Base-by-base conservation (phyloP, 2,113 vertebrate species). In the Tiliqua scincoides region DNA sequence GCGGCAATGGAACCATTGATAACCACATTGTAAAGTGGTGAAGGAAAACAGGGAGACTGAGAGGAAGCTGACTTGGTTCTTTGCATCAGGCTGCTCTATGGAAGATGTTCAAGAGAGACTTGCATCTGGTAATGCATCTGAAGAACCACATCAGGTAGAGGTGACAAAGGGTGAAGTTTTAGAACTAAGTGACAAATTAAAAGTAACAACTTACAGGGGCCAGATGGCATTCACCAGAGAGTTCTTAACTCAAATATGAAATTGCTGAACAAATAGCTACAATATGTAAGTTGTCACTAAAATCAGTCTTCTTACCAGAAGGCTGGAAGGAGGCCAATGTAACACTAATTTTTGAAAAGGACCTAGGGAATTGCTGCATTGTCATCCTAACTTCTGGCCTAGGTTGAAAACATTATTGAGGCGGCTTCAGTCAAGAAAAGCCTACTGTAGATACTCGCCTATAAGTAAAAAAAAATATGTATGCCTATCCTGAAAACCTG, bases 271-370 rank as follows among this genome's bases (percentile, higher is more conserved):
- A 40, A 83, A 72, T 83, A 72, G 68, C 52, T 71, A 83, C 81
- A 83, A 83, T 83, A 83, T 83, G 81, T 61, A 83, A 61, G 81
- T 72, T 72, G 81, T 83, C 81, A 83, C 81, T 72, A 59, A 82
- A 70, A 82, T 67, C 48, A 82, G 18, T 70, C 80, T 82, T 68
- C 79, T 54, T 82, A 35, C 48, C 65, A 82, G 81, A 83, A 72
- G 52, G 68, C 68, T 72, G 81, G 81, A 83, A 71, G 32, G 15
- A 40, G 54, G 67, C 81, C 81, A 83, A 37, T 11, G 14, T 71
- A 71, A 71, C 21, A 82, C 23, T 62, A 8, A 32, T 57, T 57
- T 57, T 57, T 57, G 17, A 57, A 17, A 23, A 57, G 48, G 54
- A 82, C 37, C 32, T 14, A 72, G 68, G 52, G 54, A 72, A 12